Evolutionary conservation across 2,113 vertebrate genomes (phyloP).

Genomic region (Tachycineta bicolor): DNA sequence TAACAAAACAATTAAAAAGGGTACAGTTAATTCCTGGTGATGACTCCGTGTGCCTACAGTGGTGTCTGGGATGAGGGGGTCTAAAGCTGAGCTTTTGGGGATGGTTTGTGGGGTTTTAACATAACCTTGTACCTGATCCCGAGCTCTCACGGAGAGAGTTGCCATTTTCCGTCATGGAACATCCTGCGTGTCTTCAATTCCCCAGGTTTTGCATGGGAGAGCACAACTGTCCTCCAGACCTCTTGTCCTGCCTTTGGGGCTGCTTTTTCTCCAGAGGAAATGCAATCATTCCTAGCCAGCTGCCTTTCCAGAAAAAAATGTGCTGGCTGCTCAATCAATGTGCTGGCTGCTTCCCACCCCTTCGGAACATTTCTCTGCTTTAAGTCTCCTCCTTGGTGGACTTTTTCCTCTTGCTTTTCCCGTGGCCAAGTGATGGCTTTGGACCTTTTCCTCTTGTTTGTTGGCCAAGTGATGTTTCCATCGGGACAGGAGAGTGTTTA

Average conservation of each 20-base stretch:
- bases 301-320: background rate
- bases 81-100: background rate
- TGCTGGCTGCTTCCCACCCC: background rate
- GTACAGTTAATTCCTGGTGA: constrained; percentile 54
- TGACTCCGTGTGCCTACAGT: rapidly evolving
- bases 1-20: constrained; percentile 78
- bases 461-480: background rate
- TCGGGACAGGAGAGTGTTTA: background rate
- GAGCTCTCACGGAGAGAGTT: background rate
- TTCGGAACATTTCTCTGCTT: background rate
- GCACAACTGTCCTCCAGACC: background rate
- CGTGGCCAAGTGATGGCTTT: background rate
- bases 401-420: background rate
- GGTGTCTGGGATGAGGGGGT: background rate
- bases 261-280: background rate
- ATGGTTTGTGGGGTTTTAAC: background rate
- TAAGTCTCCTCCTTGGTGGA: background rate
- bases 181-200: background rate
- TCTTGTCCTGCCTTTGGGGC: background rate
- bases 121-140: background rate
- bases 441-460: background rate
- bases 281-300: background rate
- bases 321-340: background rate
- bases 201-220: background rate
- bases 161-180: background rate